Percentiles rank a stretch among this genome's conserved stretches.
Conservation (phyloP, 1,140 invertebrate species). For the Eupristina koningsbergeri region DNA sequence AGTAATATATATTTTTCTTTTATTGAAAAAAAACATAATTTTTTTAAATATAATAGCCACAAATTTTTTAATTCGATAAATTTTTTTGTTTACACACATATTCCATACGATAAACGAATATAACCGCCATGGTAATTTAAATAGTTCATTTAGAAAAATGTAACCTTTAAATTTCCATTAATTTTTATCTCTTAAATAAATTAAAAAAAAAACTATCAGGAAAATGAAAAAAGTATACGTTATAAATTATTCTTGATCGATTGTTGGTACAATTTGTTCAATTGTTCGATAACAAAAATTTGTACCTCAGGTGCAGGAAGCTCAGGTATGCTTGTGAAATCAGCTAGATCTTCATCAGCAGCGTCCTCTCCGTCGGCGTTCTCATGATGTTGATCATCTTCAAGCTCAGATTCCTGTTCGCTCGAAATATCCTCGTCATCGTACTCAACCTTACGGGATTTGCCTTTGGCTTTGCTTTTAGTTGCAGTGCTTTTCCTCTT, state of each 20-base stretch:
- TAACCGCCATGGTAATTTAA: slow-evolving; percentile 25
- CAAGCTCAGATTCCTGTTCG: slow-evolving; percentile 69
- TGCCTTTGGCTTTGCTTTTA: slow-evolving; percentile 65
- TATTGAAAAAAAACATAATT: not conserved
- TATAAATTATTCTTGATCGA: too few relatives aligned
- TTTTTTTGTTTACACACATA: not conserved
- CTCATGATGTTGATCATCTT: slow-evolving; percentile 66
- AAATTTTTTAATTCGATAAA: slow-evolving; percentile 40
- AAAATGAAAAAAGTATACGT: not conserved
- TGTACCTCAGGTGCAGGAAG: slow-evolving; percentile 67
- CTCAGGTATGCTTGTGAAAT: slow-evolving; percentile 65
- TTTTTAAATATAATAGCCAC: not conserved
- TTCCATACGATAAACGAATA: slow-evolving; percentile 29
- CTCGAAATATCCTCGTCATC: slow-evolving; percentile 72
- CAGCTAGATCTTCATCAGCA: slow-evolving; percentile 63
- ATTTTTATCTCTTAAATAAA: too few relatives aligned
- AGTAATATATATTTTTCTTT: too few relatives aligned
- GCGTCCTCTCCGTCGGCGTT: slow-evolving; percentile 67
- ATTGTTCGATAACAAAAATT: not conserved
- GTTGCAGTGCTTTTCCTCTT: slow-evolving; percentile 63
- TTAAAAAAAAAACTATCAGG: not conserved
- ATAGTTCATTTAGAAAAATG: slow-evolving; percentile 33
- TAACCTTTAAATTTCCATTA: slow-evolving; percentile 37
- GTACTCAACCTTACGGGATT: slow-evolving; percentile 68
- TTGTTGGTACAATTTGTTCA: too few relatives aligned